phyloP scores from a whole-genome alignment of 2,113 vertebrate genomes.

The Pseudolaguvia tuberculata region DNA sequence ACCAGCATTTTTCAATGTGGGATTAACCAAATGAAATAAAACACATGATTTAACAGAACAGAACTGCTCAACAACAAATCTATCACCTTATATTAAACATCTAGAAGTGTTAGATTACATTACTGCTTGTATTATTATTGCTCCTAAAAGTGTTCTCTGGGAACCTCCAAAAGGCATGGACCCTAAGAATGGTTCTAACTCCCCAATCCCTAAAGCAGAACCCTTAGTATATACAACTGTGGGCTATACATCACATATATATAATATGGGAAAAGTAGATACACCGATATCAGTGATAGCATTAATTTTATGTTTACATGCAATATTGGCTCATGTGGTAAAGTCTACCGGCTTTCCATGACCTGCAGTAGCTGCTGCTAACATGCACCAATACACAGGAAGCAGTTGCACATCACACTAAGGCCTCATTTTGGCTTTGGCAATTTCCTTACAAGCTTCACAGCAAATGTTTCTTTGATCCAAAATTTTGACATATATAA shows the following conservation, averaged over 20 bases:
- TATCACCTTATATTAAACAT: background rate
- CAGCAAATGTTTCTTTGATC: no score
- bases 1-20: background rate
- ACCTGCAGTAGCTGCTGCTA: constrained; percentile 16
- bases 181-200: no score
- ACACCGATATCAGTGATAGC: background rate
- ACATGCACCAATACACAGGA: constrained; percentile 33
- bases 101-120: no score
- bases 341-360: constrained; percentile 14
- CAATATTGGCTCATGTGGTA: background rate
- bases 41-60: background rate
- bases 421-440: constrained; percentile 8
- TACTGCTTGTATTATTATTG: no score
- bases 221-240: background rate
- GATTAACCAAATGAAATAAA: background rate
- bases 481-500: no score
- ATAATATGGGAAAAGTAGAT: background rate
- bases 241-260: background rate
- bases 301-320: background rate
- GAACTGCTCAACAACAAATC: background rate
- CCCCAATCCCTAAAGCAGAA: no score
- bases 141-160: no score
- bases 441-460: constrained; percentile 23
- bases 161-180: no score
- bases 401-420: constrained; percentile 28